Conservation (phyloP, 2,113 vertebrate species). For the Halcyon senegalensis region DNA sequence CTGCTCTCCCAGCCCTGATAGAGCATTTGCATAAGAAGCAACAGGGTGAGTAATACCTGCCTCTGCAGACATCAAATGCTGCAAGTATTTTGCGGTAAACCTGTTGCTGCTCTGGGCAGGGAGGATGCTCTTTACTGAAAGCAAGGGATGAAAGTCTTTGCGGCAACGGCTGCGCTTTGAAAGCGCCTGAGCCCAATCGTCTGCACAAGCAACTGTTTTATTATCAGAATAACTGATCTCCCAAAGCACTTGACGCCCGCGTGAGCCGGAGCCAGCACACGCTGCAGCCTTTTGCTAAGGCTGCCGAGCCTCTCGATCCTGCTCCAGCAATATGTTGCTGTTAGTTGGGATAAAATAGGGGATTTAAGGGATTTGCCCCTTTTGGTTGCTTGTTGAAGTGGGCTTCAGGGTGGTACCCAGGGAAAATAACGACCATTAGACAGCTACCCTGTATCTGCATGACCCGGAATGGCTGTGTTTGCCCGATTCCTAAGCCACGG, state of each 20-base stretch:
- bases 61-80: slow-evolving; percentile 16
- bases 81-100: neutral
- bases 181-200: slow-evolving; percentile 68
- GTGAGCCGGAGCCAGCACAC: neutral
- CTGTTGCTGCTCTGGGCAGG: slow-evolving; percentile 37
- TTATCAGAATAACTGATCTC: slow-evolving; percentile 61
- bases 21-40: neutral
- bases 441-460: neutral
- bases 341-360: neutral
- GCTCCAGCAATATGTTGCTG: neutral
- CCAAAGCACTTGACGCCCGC: neutral
- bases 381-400: neutral
- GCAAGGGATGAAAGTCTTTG: slow-evolving; percentile 62
- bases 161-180: slow-evolving; percentile 65
- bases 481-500: neutral
- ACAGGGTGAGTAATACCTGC: neutral
- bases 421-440: neutral
- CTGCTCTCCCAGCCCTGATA: neutral
- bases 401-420: neutral
- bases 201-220: slow-evolving; percentile 60
- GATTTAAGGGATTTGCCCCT: neutral
- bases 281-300: neutral
- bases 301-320: neutral
- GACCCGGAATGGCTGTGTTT: neutral
- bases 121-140: slow-evolving; percentile 26